Evolutionary conservation across 1,140 invertebrate genomes (phyloP).

Genomic region (Drosophila tani): DNA sequence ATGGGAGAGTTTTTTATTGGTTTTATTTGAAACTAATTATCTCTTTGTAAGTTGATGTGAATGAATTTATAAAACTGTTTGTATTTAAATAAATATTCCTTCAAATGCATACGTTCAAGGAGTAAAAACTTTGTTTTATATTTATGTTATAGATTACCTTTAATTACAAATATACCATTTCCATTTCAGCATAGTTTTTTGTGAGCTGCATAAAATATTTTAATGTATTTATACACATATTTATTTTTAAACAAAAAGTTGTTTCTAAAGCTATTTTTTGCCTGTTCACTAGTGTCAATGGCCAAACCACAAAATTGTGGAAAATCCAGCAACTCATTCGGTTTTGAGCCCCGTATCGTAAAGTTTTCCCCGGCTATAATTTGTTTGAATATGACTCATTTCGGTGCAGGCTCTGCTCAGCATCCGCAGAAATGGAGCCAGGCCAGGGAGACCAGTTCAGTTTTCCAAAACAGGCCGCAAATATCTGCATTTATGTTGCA

Average conservation of each 20-base stretch:
- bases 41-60: background rate
- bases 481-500: constrained; percentile 73
- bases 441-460: background rate
- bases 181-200: too few relatives aligned
- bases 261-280: background rate
- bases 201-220: too few relatives aligned
- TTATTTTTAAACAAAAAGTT: too few relatives aligned
- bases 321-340: constrained; percentile 17
- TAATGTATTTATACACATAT: too few relatives aligned
- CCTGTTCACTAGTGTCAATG: background rate
- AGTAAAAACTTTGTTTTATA: too few relatives aligned
- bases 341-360: background rate
- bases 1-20: background rate
- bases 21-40: constrained; percentile 9
- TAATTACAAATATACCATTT: too few relatives aligned
- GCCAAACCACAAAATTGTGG: background rate
- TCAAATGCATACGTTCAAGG: background rate
- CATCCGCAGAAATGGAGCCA: constrained; percentile 17
- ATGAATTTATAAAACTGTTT: background rate
- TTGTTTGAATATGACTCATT: constrained; percentile 44
- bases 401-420: background rate
- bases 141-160: too few relatives aligned
- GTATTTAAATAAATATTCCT: background rate
- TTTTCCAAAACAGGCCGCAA: constrained; percentile 37
- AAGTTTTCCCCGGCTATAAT: constrained; percentile 1